Conservation (phyloP, 2,888 invertebrate species). For the Arge pagana region DNA sequence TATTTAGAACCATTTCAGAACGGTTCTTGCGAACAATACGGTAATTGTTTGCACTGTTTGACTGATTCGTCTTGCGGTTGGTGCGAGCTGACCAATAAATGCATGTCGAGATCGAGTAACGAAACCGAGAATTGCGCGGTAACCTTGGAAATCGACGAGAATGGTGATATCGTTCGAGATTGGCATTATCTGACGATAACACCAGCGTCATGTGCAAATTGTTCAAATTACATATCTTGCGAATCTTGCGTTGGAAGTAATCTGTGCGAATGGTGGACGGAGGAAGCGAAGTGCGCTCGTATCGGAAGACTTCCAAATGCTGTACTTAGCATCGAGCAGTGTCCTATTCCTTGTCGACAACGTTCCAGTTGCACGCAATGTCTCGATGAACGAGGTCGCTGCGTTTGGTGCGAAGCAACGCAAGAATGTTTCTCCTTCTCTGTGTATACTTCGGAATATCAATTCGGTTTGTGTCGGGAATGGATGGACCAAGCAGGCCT, state of each 20-base stretch:
- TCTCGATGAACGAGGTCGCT: constrained; percentile 82
- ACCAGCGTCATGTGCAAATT: constrained; percentile 83
- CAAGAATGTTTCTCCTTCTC: constrained; percentile 92
- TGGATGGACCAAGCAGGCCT: constrained; percentile 83
- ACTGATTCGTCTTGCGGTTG: constrained; percentile 90
- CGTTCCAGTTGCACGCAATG: constrained; percentile 81
- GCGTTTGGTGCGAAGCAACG: constrained; percentile 95
- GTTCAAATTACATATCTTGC: constrained; percentile 88
- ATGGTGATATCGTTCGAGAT: constrained; percentile 63
- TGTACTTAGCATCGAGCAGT: constrained; percentile 69
- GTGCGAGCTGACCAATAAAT: constrained; percentile 79
- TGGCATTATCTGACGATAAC: constrained; percentile 84
- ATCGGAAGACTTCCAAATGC: constrained; percentile 72
- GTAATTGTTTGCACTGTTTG: constrained; percentile 85
- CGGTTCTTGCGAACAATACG: constrained; percentile 76
- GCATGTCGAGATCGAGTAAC: constrained; percentile 70
- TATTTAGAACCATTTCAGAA: constrained; percentile 87
- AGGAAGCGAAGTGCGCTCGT: constrained; percentile 84
- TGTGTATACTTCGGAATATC: constrained; percentile 93
- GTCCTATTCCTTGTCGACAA: constrained; percentile 81
- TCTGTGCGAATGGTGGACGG: constrained; percentile 91
- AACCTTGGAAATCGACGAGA: constrained; percentile 60
- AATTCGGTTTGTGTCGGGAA: constrained; percentile 89
- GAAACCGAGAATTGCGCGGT: constrained; percentile 67
- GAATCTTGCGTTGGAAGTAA: constrained; percentile 75